phyloP scores from a whole-genome alignment of 2,113 vertebrate species.

The Poecilia latipinna region DNA sequence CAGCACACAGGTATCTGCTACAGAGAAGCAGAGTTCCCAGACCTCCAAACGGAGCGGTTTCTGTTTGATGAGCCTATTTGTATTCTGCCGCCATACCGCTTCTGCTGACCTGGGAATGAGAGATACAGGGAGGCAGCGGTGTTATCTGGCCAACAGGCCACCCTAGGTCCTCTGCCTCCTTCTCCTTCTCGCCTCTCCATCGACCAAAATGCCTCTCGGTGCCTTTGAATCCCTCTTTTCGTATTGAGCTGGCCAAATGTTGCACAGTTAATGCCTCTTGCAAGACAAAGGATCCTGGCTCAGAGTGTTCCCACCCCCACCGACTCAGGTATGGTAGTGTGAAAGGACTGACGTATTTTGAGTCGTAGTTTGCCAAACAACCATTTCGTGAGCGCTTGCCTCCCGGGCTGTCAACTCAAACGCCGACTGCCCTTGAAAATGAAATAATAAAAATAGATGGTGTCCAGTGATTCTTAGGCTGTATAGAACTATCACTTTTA shows the following conservation, averaged over 20 bases:
- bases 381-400: slow-evolving; percentile 20
- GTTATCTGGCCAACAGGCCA: slow-evolving; percentile 71
- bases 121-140: slow-evolving; percentile 67
- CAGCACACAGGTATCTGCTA: slow-evolving; percentile 41
- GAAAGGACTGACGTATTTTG: slow-evolving; percentile 18
- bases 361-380: slow-evolving; percentile 15
- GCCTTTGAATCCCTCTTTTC: slow-evolving; percentile 37
- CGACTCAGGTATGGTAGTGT: slow-evolving; percentile 38
- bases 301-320: slow-evolving; percentile 6
- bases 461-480: slow-evolving; percentile 61
- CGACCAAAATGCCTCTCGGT: slow-evolving; percentile 40
- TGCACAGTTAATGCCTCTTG: slow-evolving; percentile 42
- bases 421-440: background rate
- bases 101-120: slow-evolving; percentile 71
- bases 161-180: slow-evolving; percentile 45
- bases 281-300: slow-evolving; percentile 46
- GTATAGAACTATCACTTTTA: background rate
- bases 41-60: slow-evolving; percentile 50
- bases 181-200: slow-evolving; percentile 9
- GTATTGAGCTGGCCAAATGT: slow-evolving; percentile 60
- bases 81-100: slow-evolving; percentile 65
- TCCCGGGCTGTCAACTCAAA: slow-evolving; percentile 19
- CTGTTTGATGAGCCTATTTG: slow-evolving; percentile 74
- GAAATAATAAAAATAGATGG: slow-evolving; percentile 52
- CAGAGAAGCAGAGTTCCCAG: slow-evolving; percentile 59